Evolutionary conservation across 2,888 invertebrate genomes (phyloP).

Genomic region (Maniola hyperantus): DNA sequence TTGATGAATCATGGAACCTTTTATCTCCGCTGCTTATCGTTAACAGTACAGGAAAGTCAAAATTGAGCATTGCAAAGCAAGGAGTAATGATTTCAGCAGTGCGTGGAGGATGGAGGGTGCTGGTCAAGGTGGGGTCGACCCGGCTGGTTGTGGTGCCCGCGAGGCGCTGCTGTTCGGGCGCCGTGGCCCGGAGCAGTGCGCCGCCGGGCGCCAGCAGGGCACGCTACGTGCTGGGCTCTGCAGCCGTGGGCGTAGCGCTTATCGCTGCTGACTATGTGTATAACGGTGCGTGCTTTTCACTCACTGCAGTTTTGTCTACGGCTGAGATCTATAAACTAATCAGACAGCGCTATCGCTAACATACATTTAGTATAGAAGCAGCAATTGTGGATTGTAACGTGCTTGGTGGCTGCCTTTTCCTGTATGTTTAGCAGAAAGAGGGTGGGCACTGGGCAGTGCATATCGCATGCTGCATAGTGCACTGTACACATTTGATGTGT

Average conservation of each 20-base stretch:
- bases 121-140: background rate
- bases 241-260: conserved; percentile 61
- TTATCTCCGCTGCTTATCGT: background rate
- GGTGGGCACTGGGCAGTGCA: too few species aligned
- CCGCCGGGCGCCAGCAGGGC: conserved; percentile 5
- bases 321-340: too few species aligned
- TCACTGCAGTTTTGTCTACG: background rate
- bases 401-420: too few species aligned
- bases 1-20: background rate
- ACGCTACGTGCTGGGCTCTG: conserved; percentile 46
- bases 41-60: background rate
- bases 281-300: conserved; percentile 55
- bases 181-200: background rate
- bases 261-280: conserved; percentile 68
- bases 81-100: conserved; percentile 39
- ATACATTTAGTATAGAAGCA: too few species aligned
- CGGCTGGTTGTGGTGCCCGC: conserved; percentile 34
- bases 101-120: conserved; percentile 46
- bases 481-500: too few species aligned
- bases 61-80: background rate
- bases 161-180: conserved; percentile 20
- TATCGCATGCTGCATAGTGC: too few species aligned
- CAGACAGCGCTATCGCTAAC: too few species aligned
- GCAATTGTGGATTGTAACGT: too few species aligned
- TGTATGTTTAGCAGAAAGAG: too few species aligned